phyloP scores from a whole-genome alignment of 2,113 vertebrate species.

The Apistogramma diplotaenia region DNA sequence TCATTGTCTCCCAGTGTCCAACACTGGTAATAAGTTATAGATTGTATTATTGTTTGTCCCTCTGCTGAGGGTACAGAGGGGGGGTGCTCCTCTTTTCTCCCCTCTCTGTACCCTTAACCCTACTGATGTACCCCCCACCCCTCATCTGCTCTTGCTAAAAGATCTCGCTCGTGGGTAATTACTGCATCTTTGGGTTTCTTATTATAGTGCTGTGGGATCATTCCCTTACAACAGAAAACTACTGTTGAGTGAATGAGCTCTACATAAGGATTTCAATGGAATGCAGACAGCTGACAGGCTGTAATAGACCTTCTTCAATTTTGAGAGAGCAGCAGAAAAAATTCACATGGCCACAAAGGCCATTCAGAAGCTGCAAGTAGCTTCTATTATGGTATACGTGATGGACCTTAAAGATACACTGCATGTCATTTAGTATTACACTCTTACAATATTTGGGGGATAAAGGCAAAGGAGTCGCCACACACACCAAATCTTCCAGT shows the following conservation, averaged over 20 bases:
- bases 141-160: not conserved
- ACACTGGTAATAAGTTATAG: not conserved
- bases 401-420: not conserved
- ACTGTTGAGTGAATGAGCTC: not conserved
- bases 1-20: not conserved
- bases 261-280: not conserved
- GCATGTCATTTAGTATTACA: not conserved
- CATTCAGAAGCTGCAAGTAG: not conserved
- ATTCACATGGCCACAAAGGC: not conserved
- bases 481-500: not conserved
- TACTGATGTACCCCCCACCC: no score
- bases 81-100: not conserved
- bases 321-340: not conserved
- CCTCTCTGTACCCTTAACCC: no score
- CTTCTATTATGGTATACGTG: not conserved
- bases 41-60: rapidly evolving
- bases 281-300: not conserved
- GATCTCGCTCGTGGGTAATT: not conserved
- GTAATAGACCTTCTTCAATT: not conserved
- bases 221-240: not conserved
- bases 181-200: not conserved
- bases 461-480: not conserved
- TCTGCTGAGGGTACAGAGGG: no score
- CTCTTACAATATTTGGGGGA: not conserved
- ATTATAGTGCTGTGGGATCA: not conserved